Evolutionary conservation across 2,888 invertebrate species (phyloP), one percentile per base, ranked within the genome.

Genomic region (Epinotia ramella): DNA sequence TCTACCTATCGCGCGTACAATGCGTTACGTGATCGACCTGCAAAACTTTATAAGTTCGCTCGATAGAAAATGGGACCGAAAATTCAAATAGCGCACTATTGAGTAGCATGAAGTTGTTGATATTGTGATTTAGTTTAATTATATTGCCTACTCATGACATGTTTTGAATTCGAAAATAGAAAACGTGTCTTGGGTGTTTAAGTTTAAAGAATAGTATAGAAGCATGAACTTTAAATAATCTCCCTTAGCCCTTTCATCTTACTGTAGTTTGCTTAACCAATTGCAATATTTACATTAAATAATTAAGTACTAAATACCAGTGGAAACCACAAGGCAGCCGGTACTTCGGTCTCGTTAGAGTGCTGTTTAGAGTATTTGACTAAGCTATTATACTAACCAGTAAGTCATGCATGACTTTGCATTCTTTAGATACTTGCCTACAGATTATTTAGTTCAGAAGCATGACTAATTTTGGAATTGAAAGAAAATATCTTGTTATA

Each of bases 281-380:
- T 72, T 40, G 9, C 53, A 66, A 20, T 72, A 72, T 76, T 72
- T 57, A 76, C 73, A 72, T 63, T 49, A 57, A 67, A 63, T 72
- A 72, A 76, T 76, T 72, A 67, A 72, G 67, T 63, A 76, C 72
- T 76, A 76, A 76, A 62, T 62, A 72, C 62, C 18, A 53, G 63
- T 76, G 67, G 40, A 63, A 72, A 72, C 63, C 46, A 67, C 71
- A 76, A 72, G 57, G 67, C 44, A 28, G 65, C 71, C 70, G 72
- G 76, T 67, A 67, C 76, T 76, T 72, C 28, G 66, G 56, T 53
- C 44, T 66, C 60, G 64, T 73, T 73, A 77, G 76, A 56, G 49
- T 44, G 18, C 59, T 69, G 59, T 77, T 73, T 77, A 73, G 69
- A 77, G 69, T 73, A 77, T 77, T 69, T 77, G 65, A 73, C 64